Percentiles rank a stretch among this genome's conserved stretches.
phyloP scores from a whole-genome alignment of 2,797 vertebrate species.

The Strix occidentalis region DNA sequence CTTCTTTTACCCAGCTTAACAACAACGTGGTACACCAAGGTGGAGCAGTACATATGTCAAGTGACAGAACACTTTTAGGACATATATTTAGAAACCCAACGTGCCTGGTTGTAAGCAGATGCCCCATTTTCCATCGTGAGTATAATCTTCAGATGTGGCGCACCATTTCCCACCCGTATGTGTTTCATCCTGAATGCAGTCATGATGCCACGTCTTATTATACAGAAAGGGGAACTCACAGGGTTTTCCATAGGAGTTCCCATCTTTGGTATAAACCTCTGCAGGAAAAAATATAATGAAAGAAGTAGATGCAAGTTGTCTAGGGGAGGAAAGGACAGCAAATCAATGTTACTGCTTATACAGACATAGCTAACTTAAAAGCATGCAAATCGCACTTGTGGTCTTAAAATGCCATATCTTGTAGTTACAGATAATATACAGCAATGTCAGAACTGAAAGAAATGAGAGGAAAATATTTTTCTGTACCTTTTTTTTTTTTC shows the following conservation, averaged over 20 bases:
- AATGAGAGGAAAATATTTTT: neutral
- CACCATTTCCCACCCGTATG: conserved; percentile 81
- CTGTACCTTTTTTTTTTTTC: neutral
- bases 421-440: neutral
- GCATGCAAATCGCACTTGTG: neutral
- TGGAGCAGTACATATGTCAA: neutral
- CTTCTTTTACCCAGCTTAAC: neutral
- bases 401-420: neutral
- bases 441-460: neutral
- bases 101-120: conserved; percentile 87
- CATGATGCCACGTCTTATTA: conserved; percentile 86
- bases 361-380: neutral
- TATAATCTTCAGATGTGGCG: conserved; percentile 81
- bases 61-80: neutral
- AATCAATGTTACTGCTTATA: neutral
- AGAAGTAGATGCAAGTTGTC: neutral
- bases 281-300: neutral
- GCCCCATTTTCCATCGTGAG: conserved; percentile 80
- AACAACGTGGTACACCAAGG: neutral
- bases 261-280: conserved; percentile 88
- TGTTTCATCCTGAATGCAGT: conserved; percentile 76
- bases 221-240: conserved; percentile 91
- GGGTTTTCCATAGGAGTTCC: conserved; percentile 86
- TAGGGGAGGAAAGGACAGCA: neutral
- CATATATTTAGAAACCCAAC: conserved; percentile 10